Evolutionary conservation across 2,888 invertebrate species (phyloP).

Genomic region (Dasypolia templi): DNA sequence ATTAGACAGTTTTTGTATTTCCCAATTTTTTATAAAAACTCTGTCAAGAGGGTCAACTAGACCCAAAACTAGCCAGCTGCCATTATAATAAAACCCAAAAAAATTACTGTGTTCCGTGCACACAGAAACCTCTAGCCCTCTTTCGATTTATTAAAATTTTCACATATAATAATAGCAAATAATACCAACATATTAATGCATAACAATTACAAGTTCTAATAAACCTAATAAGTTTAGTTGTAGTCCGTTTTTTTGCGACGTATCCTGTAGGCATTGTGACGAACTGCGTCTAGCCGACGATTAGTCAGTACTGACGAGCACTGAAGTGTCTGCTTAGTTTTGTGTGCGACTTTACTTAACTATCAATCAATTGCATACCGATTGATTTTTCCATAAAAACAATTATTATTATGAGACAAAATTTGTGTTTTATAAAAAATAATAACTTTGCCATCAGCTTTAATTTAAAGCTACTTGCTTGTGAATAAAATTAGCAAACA

Average conservation of each 20-base stretch:
- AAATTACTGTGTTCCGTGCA: neutral
- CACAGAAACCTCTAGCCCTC: neutral
- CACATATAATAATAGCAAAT: neutral
- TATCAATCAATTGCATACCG: neutral
- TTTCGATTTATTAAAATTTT: neutral
- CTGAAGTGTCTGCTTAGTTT: slow-evolving; percentile 37
- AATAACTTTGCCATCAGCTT: neutral
- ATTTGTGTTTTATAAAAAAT: neutral
- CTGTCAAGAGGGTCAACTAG: too few species aligned
- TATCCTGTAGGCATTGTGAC: slow-evolving; percentile 51
- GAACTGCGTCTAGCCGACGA: slow-evolving; percentile 46
- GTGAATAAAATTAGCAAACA: neutral
- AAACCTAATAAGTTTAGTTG: slow-evolving; percentile 1
- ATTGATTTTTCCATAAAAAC: neutral
- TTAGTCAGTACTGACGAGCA: slow-evolving; percentile 35
- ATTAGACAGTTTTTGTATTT: neutral
- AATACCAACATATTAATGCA: neutral
- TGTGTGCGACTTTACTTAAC: neutral
- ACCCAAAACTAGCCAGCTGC: too few species aligned
- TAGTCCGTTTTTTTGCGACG: slow-evolving; percentile 35
- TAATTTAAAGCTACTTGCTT: neutral
- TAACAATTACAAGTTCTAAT: slow-evolving; percentile 25
- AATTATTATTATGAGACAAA: neutral
- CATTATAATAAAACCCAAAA: neutral
- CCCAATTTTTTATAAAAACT: too few species aligned